Percentiles rank a stretch among this genome's conserved stretches.
Evolutionary conservation across 1,140 invertebrate genomes (phyloP).

Genomic region (Drosophila carrolli): DNA sequence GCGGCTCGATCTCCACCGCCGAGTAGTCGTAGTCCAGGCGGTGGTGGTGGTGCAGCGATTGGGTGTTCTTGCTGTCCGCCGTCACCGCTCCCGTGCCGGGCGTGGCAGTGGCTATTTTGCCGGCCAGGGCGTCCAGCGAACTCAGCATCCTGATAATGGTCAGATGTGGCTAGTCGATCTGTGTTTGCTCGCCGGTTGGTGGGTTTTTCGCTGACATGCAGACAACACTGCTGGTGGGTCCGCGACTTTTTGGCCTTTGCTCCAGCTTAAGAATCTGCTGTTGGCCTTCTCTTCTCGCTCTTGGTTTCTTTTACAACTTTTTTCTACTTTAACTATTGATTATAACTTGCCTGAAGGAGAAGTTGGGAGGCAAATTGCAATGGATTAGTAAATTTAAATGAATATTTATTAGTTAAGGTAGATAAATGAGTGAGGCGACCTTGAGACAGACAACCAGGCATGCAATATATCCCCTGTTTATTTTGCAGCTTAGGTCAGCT

Average conservation of each 20-base stretch:
- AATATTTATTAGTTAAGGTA: slow-evolving; percentile 47
- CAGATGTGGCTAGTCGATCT: slow-evolving; percentile 1
- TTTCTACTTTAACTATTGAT: slow-evolving; percentile 21
- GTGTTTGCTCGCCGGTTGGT: background rate
- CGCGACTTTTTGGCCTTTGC: slow-evolving; percentile 1
- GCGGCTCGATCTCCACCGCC: slow-evolving; percentile 74
- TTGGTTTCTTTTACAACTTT: slow-evolving; percentile 5
- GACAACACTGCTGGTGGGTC: background rate
- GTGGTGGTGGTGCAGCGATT: slow-evolving; percentile 59
- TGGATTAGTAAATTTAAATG: slow-evolving; percentile 67
- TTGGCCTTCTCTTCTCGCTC: background rate
- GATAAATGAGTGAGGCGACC: slow-evolving; percentile 37
- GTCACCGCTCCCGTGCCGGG: slow-evolving; percentile 66
- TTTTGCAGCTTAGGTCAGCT: slow-evolving; percentile 75
- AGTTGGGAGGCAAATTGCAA: slow-evolving; percentile 71
- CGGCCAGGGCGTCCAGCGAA: slow-evolving; percentile 91
- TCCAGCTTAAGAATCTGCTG: slow-evolving; percentile 12
- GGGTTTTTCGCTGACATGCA: slow-evolving; percentile 4
- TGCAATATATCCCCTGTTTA: slow-evolving; percentile 41
- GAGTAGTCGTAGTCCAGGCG: slow-evolving; percentile 70
- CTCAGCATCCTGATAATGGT: slow-evolving; percentile 87
- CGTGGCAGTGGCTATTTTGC: slow-evolving; percentile 89
- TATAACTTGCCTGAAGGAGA: slow-evolving; percentile 69
- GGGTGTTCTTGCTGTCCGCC: slow-evolving; percentile 61
- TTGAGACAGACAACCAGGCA: slow-evolving; percentile 36